A percentile compares a stretch with the other conserved stretches of the same genome.
These are phyloP conservation scores for Ophioninae sp. DNA, from an alignment of 2,888 invertebrate genomes.

Conservation along the genomic window DNA sequence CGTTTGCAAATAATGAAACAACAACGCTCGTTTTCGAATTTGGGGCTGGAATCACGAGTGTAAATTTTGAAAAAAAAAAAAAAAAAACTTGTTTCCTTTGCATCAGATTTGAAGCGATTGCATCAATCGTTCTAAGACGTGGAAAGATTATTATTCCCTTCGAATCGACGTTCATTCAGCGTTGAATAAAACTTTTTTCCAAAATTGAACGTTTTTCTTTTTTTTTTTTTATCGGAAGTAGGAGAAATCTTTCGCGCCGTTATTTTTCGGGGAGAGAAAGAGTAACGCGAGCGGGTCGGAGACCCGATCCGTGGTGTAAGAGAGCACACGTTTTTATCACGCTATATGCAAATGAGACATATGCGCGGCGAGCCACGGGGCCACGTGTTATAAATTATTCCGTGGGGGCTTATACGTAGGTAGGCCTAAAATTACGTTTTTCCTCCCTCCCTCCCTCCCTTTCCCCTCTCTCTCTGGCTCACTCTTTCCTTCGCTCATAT, in stretches of 20 bases:
- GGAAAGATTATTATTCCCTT: not conserved
- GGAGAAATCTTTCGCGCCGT: conserved; percentile 45
- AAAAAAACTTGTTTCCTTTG: no score
- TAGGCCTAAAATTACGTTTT: conserved; percentile 74
- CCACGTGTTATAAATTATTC: conserved; percentile 74
- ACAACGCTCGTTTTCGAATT: no score
- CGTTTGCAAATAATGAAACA: no score
- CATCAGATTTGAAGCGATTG: no score
- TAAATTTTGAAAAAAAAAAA: no score
- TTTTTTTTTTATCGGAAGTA: conserved; percentile 69
- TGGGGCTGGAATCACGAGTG: no score
- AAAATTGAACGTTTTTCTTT: conserved; percentile 48
- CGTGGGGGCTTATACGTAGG: conserved; percentile 66
- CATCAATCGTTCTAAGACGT: no score
- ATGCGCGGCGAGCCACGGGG: conserved; percentile 69
- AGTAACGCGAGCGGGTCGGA: conserved; percentile 20
- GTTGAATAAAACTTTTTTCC: not conserved
- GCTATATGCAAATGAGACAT: conserved; percentile 77
- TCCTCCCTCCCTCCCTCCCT: conserved; percentile 21
- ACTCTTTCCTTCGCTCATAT: no score
- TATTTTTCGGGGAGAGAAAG: conserved; percentile 20
- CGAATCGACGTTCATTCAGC: conserved; percentile 13
- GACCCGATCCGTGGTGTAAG: conserved; percentile 39
- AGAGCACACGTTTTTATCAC: conserved; percentile 68
- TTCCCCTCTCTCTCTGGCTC: not conserved